These are phyloP conservation scores for Tragelaphus oryx DNA, from an alignment of 2,797 vertebrate species.

Conservation along the genomic window DNA sequence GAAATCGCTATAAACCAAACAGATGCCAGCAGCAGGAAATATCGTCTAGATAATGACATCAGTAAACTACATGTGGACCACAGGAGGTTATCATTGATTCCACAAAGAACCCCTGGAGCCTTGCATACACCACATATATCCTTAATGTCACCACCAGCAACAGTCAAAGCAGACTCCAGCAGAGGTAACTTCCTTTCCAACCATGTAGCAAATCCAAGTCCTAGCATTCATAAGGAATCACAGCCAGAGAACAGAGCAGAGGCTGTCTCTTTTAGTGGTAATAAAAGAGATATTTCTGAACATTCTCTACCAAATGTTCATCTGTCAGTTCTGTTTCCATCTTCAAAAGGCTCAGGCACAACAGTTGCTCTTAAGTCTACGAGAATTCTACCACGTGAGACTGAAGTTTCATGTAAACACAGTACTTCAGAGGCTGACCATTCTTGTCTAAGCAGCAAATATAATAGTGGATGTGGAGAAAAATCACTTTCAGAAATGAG, in stretches of 20 bases:
- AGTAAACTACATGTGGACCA: neutral
- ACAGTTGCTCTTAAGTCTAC: slow-evolving; percentile 17
- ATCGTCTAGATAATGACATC: neutral
- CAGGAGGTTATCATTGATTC: neutral
- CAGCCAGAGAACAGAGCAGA: slow-evolving; percentile 4
- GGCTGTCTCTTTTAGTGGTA: slow-evolving; percentile 27
- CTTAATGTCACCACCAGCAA: slow-evolving; percentile 11
- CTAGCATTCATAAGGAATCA: neutral
- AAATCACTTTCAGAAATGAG: slow-evolving; percentile 44
- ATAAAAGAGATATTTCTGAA: neutral
- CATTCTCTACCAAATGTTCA: slow-evolving; percentile 12
- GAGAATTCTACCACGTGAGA: neutral
- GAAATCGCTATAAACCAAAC: slow-evolving; percentile 9
- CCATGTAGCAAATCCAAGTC: slow-evolving; percentile 4
- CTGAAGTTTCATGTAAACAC: neutral
- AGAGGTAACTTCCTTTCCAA: slow-evolving; percentile 35
- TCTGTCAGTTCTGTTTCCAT: neutral
- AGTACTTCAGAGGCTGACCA: slow-evolving; percentile 26
- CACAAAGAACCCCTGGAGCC: neutral
- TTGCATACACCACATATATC: fast-evolving
- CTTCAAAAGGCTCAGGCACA: slow-evolving; percentile 26
- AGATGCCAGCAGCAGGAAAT: neutral
- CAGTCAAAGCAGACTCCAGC: neutral
- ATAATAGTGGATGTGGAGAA: slow-evolving; percentile 8
- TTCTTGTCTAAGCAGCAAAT: slow-evolving; percentile 22